Evolutionary conservation across 1,140 invertebrate genomes (phyloP).

Genomic region (Bombus consobrinus): DNA sequence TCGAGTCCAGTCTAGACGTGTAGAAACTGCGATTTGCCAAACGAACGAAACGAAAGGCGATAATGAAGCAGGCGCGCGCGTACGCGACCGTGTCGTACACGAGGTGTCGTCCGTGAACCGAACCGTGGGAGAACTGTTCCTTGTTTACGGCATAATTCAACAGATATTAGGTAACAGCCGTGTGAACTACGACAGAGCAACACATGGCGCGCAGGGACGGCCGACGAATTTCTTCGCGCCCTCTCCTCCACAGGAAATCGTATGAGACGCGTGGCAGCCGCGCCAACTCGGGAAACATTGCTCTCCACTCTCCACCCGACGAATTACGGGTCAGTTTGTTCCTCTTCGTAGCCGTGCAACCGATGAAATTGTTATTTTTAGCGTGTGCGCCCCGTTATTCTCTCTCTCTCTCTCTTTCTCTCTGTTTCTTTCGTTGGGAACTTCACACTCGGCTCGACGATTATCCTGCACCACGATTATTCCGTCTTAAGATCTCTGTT

Average conservation of each 20-base stretch:
- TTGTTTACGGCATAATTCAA: conserved; percentile 62
- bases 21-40: neutral
- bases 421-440: neutral
- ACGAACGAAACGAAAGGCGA: no score
- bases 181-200: conserved; percentile 42
- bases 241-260: neutral
- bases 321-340: conserved; percentile 10
- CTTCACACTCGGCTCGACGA: neutral
- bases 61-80: no score
- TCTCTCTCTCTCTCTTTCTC: neutral
- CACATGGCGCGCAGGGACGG: conserved; percentile 46
- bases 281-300: neutral
- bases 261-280: neutral
- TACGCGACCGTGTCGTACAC: neutral
- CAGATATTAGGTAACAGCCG: conserved; percentile 63
- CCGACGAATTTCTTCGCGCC: neutral
- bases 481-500: neutral
- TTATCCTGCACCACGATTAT: neutral
- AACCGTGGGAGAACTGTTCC: conserved; percentile 53
- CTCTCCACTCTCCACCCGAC: neutral
- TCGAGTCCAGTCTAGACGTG: neutral
- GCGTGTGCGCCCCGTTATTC: neutral
- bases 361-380: conserved; percentile 36
- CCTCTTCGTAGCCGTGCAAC: conserved; percentile 9
- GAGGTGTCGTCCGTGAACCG: conserved; percentile 3